Conservation (phyloP, 2,113 vertebrate genomes). For the Calonectris borealis region DNA sequence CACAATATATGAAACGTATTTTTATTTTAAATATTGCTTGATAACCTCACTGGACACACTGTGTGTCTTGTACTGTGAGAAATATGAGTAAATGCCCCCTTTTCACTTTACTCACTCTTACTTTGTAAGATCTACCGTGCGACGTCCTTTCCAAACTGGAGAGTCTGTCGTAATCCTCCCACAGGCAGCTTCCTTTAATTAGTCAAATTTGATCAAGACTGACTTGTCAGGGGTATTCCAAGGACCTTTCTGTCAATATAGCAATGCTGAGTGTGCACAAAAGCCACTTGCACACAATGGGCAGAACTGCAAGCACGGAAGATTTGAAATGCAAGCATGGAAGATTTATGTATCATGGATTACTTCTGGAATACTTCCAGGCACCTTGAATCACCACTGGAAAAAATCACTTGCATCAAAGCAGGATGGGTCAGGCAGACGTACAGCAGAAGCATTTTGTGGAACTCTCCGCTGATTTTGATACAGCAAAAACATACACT, state of each 20-base stretch:
- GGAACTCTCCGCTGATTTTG: not conserved
- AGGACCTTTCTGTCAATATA: not conserved
- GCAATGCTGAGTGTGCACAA: not conserved
- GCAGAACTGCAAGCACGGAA: not conserved
- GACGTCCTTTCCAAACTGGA: not conserved
- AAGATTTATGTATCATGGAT: not conserved
- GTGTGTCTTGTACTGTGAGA: not conserved
- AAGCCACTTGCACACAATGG: not conserved
- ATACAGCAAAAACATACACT: not conserved
- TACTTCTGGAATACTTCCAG: not conserved
- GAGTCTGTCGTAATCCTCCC: not conserved
- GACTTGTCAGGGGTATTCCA: not conserved
- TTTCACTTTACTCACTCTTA: not conserved
- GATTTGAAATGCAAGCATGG: not conserved
- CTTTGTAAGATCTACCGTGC: not conserved
- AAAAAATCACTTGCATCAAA: not conserved
- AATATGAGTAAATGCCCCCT: not conserved
- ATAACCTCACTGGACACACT: not conserved
- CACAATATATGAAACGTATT: not conserved
- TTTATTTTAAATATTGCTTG: not conserved
- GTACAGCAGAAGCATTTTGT: not conserved
- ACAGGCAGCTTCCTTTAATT: not conserved
- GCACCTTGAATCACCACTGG: not conserved
- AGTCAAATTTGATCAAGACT: not conserved
- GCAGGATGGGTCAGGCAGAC: not conserved